Evolutionary conservation across 2,113 vertebrate species (phyloP).

Genomic region (Cervus canadensis): DNA sequence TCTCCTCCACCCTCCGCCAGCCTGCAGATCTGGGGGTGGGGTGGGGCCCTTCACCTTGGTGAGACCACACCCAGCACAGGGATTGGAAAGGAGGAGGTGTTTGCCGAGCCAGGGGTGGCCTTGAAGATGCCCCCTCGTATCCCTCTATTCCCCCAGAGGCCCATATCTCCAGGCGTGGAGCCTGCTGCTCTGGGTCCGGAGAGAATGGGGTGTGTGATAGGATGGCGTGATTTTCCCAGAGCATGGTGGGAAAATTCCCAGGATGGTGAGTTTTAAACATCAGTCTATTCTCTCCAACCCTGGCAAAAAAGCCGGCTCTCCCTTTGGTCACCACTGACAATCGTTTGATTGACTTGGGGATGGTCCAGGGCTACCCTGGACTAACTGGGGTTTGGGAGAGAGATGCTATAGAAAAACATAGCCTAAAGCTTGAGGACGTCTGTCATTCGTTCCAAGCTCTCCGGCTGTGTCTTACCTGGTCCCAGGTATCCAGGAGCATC

Average conservation of each 20-base stretch:
- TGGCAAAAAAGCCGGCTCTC: background rate
- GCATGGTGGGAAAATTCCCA: background rate
- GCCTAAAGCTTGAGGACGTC: background rate
- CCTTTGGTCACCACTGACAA: background rate
- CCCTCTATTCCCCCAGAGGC: background rate
- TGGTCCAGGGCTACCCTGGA: background rate
- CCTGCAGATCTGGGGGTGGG: background rate
- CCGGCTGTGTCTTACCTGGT: conserved; percentile 82
- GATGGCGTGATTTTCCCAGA: background rate
- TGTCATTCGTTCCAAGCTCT: background rate
- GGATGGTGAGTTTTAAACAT: background rate
- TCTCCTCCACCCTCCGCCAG: background rate
- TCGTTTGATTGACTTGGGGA: background rate
- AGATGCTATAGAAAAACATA: background rate
- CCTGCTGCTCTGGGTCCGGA: background rate
- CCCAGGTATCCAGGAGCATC: conserved; percentile 94
- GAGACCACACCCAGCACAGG: background rate
- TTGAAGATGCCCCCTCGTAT: background rate
- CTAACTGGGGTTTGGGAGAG: background rate
- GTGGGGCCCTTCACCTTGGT: background rate
- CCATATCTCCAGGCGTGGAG: background rate
- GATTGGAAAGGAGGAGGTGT: background rate
- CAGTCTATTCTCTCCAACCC: background rate
- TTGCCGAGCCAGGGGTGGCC: background rate
- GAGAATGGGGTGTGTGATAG: background rate